Evolutionary conservation across 2,113 vertebrate species (phyloP).

Genomic region (Xiphophorus maculatus): DNA sequence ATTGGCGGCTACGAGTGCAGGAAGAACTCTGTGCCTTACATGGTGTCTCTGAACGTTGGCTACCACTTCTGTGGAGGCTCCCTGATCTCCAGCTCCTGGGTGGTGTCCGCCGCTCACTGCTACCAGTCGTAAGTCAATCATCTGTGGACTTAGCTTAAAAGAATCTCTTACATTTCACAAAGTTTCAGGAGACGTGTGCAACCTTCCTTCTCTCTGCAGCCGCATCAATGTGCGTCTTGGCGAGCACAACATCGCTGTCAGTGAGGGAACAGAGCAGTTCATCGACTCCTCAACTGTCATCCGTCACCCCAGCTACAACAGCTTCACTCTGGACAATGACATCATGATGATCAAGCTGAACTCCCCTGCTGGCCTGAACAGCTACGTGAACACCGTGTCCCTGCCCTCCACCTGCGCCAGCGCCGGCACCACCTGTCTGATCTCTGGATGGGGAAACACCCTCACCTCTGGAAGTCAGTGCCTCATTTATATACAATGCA

Average conservation of each 20-base stretch:
- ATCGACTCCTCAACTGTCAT: conserved; percentile 68
- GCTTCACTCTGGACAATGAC: conserved; percentile 82
- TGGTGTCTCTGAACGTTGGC: conserved; percentile 83
- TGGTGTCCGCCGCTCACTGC: conserved; percentile 87
- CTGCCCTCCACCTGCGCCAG: background rate
- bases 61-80: conserved; percentile 83
- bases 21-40: conserved; percentile 75
- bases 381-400: conserved; percentile 72
- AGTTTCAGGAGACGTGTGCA: background rate
- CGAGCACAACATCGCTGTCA: conserved; percentile 81
- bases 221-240: conserved; percentile 78
- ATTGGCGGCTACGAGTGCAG: conserved; percentile 84
- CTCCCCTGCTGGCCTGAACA: conserved; percentile 65
- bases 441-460: conserved; percentile 1
- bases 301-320: conserved; percentile 76
- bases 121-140: conserved; percentile 78
- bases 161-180: background rate
- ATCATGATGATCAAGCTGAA: conserved; percentile 89
- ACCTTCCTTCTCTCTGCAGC: conserved; percentile 40
- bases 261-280: conserved; percentile 81
- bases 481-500: background rate
- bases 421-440: background rate
- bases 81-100: conserved; percentile 83
- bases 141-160: too few relatives aligned
- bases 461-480: conserved; percentile 67